Conservation (phyloP, 2,113 vertebrate genomes). For the Paramisgurnus dabryanus region DNA sequence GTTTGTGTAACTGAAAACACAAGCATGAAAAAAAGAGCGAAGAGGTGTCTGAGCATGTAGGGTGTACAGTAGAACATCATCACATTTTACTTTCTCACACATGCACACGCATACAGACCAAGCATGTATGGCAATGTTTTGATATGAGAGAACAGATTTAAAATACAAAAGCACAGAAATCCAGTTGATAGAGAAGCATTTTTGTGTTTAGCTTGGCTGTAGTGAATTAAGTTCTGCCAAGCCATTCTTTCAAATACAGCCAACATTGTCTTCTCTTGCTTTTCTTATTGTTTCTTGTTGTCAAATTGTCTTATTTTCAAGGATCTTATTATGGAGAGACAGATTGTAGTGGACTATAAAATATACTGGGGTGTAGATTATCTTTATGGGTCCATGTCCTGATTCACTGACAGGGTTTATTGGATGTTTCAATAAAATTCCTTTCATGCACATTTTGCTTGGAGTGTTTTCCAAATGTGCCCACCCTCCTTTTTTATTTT, state of each 20-base stretch:
- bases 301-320: constrained; percentile 14
- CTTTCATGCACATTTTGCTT: neutral
- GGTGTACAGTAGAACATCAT: neutral
- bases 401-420: neutral
- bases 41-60: constrained; percentile 10
- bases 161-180: neutral
- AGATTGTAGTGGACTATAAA: constrained; percentile 14
- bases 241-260: neutral
- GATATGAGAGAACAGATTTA: neutral
- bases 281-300: neutral
- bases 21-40: neutral
- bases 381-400: neutral
- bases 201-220: constrained; percentile 26
- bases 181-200: neutral
- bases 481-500: neutral
- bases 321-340: neutral
- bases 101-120: neutral
- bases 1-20: neutral
- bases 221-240: neutral
- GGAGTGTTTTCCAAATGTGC: neutral
- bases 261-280: constrained; percentile 13
- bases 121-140: constrained; percentile 8
- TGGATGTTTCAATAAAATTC: neutral
- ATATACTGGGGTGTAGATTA: neutral
- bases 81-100: constrained; percentile 2